Percentiles rank a stretch among this genome's conserved stretches.
These are phyloP conservation scores for Salminus brasiliensis DNA, from an alignment of 2,113 vertebrate genomes.

Conservation along the genomic window DNA sequence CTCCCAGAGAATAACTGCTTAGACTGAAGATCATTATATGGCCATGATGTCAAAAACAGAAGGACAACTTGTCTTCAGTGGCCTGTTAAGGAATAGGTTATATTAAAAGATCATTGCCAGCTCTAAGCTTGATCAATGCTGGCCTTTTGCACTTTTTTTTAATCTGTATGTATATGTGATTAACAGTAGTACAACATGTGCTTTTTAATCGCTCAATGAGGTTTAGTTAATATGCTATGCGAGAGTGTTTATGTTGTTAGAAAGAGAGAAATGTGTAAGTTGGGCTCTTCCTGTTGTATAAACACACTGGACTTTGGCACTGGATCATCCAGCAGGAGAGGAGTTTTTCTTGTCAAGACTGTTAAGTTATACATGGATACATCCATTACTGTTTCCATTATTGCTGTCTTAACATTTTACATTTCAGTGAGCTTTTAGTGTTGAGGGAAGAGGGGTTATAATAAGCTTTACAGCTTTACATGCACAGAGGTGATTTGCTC, in stretches of 20 bases:
- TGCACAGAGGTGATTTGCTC: background rate
- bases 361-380: background rate
- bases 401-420: background rate
- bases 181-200: background rate
- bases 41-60: background rate
- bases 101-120: background rate
- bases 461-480: background rate
- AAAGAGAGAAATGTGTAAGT: background rate
- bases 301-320: background rate
- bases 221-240: background rate
- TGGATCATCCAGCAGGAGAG: background rate
- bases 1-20: too few species aligned
- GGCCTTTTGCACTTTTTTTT: background rate
- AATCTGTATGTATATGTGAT: background rate
- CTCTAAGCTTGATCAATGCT: background rate
- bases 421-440: background rate
- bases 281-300: background rate
- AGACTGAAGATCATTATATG: too few species aligned
- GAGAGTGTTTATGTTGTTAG: background rate
- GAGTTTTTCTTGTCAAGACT: background rate
- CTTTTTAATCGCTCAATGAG: background rate
- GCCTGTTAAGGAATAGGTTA: background rate
- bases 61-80: background rate
- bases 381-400: too few species aligned
- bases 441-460: background rate